Evolutionary conservation across 1,140 invertebrate genomes (phyloP), one percentile per base, ranked within the genome.

Genomic region (Mycetomoellerius zeteki): DNA sequence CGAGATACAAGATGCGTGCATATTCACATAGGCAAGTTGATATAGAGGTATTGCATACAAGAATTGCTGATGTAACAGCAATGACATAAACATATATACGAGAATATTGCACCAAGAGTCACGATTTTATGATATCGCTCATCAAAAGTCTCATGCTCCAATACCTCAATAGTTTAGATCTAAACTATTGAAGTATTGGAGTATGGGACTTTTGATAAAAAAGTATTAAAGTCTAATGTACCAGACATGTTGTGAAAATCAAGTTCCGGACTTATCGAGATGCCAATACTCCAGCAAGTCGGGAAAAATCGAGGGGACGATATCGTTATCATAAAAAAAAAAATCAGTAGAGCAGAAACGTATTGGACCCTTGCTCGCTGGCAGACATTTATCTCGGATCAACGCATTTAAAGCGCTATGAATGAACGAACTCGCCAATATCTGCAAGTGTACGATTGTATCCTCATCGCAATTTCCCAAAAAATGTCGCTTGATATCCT

Each of bases 361-460:
- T 7, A 56, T 27, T 4, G 3, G 21, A 8, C 16, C 16, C 24
- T 19, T 12, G 67, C 62, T 47, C 12, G 2, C 12, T 16, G 16
- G 19, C 24, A 47, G 8, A 30, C 56, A 65, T 85, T 52, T 43
- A 65, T 85, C 58, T 27, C 27, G 30, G 2, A 85, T 85, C 72
- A 27, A 24, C 21, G n/a, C 27, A 65, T 85, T 77, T 77, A 54
- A 78, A 52, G 3, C 37, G 27, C 37, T n/a, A 14, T 65, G 58
- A 85, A 78, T 64, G 30, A 65, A 78, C 12, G 43, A 30, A 72
- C 12, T 72, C 27, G 47, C 30, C 58, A 78, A 78, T 64, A 64
- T 78, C 47, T 21, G 43, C 72, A 43, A 77, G 27, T 77, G 58
- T 47, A 0, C 14, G 14, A 77, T 64, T 85, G n/a, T 52, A 58